These are phyloP conservation scores for Falco punctatus DNA, from an alignment of 2,113 vertebrate species.

Conservation along the genomic window DNA sequence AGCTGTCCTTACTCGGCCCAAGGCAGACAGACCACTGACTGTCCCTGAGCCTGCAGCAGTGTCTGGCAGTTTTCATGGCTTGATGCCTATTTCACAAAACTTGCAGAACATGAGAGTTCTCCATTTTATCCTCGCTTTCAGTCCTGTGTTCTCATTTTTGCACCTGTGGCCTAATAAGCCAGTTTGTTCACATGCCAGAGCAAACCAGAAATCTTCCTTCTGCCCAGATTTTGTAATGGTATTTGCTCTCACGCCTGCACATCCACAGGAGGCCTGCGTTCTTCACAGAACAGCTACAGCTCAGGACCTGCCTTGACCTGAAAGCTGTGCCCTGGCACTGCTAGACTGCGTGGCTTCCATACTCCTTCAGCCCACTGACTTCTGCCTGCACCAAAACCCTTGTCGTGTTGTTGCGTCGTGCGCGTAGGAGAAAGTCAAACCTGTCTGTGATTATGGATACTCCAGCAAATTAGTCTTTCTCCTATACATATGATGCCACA, in stretches of 20 bases:
- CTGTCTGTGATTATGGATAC: not conserved
- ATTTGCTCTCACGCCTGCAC: not conserved
- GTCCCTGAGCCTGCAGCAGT: not conserved
- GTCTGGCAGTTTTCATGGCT: not conserved
- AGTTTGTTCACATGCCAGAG: conserved; percentile 45
- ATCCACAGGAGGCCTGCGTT: not conserved
- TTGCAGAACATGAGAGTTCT: not conserved
- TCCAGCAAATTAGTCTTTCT: not conserved
- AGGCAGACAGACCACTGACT: not conserved
- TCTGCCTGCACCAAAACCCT: not conserved
- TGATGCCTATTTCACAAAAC: conserved; percentile 1
- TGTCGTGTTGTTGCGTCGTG: fast-evolving
- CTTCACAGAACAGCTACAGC: not conserved
- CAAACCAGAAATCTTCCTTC: not conserved
- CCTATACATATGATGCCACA: fast-evolving
- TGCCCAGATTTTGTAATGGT: not conserved
- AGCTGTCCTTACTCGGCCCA: not conserved
- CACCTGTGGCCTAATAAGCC: conserved; percentile 35
- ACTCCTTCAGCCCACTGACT: not conserved
- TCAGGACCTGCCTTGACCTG: not conserved
- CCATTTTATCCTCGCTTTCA: conserved; percentile 17
- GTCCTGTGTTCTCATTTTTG: not conserved
- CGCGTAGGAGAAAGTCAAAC: not conserved
- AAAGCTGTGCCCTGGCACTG: not conserved
- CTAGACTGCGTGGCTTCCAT: not conserved